Conservation (phyloP, 2,797 vertebrate genomes). For the Discoglossus pictus region DNA sequence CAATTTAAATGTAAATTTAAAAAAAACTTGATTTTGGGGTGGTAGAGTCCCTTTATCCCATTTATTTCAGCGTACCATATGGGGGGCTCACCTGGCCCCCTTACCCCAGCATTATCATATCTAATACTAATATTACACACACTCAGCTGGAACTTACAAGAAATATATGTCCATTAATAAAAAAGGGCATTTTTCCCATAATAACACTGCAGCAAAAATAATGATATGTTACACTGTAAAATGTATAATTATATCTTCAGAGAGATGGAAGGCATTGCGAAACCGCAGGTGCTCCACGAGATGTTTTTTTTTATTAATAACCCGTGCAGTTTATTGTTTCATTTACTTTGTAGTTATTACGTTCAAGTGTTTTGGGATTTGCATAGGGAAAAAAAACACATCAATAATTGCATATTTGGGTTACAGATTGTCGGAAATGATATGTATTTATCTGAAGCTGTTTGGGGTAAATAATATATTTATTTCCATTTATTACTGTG, state of each 20-base stretch:
- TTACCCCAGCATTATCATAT: conserved; percentile 16
- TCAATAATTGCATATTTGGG: conserved; percentile 15
- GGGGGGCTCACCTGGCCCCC: too few species aligned
- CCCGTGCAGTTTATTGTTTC: conserved; percentile 21
- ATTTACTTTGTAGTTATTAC: conserved; percentile 22
- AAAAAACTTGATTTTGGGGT: too few species aligned
- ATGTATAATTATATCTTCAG: conserved; percentile 36
- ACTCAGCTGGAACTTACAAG: conserved; percentile 38
- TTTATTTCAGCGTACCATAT: too few species aligned
- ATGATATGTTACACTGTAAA: conserved; percentile 37
- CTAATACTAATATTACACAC: conserved; percentile 11
- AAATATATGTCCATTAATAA: conserved; percentile 38
- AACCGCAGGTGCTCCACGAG: conserved; percentile 39
- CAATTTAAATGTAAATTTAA: too few species aligned
- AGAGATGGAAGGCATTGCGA: conserved; percentile 26
- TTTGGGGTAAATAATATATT: too few species aligned
- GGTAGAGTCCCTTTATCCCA: too few species aligned
- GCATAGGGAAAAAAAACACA: conserved; percentile 30
- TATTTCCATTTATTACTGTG: too few species aligned
- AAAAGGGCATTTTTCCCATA: conserved; percentile 14
- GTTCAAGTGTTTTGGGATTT: conserved; percentile 31
- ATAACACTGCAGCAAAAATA: conserved; percentile 33
- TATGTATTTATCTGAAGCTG: not conserved
- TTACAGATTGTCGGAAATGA: conserved; percentile 2
- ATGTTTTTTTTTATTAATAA: conserved; percentile 46